Evolutionary conservation across 2,797 vertebrate species (phyloP), one percentile per base, ranked within the genome.

Genomic region (Valencia hispanica): DNA sequence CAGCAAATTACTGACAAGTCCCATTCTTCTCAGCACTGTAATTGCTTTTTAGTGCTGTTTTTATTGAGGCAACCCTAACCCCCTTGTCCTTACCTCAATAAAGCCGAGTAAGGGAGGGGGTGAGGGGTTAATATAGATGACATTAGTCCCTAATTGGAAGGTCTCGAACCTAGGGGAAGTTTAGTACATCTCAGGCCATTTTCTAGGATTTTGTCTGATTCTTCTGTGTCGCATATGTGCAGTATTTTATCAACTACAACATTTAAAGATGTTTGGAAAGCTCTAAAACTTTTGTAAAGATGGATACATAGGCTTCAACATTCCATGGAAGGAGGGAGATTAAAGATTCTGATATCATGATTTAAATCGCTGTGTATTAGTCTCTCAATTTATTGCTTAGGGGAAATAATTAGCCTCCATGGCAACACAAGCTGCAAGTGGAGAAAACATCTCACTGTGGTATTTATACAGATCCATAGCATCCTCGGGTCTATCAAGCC

Each of bases 21-120:
- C 94, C 93, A 93, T 95, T 95, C 94, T 96, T 96, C 94, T 94
- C 93, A 91, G 93, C 93, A 94, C 94, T 94, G 92, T 95, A 95
- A 95, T 95, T 95, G 93, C 94, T 94, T 95, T 96, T 96, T 95
- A 95, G 93, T 94, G 94, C 94, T 91, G 94, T 93, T 95, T 96
- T 96, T 96, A 95, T 95, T 95, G 94, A 93, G 92, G 93, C 90
- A 88, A 79, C 88, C 92, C 87, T 88, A 84, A 87, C 91, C 92
- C 93, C 88, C 85, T 89, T 75, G 83, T 80, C 87, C 87, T 89
- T 89, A 88, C 91, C 90, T 90, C 89, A 91, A 93, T 93, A 93
- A 94, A 93, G 90, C 85, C 61, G 83, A 90, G 89, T 90, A 84
- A 83, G 87, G 87, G 87, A 89, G 89, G 92, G 91, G 91, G 90